These are phyloP conservation scores for Ceratosolen fusciceps DNA, from an alignment of 1,140 invertebrate genomes.

Conservation along the genomic window DNA sequence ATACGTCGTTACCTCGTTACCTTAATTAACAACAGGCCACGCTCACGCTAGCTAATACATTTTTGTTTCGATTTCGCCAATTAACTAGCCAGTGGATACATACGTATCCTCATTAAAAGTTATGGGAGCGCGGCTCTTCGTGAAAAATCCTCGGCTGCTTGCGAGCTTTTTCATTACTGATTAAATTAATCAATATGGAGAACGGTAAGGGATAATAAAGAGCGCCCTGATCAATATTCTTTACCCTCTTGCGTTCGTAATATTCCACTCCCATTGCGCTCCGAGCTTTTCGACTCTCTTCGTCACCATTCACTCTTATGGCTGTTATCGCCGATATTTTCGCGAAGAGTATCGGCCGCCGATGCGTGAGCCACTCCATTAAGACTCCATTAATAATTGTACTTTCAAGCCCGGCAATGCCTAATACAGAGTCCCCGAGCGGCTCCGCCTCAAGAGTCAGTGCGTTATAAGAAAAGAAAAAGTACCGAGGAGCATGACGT, in stretches of 20 bases:
- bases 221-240: neutral
- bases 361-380: neutral
- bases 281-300: neutral
- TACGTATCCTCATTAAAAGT: neutral
- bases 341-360: neutral
- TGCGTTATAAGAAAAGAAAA: no score
- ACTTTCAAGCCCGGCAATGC: neutral
- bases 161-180: neutral
- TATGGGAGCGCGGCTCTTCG: neutral
- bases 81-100: neutral
- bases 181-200: slow-evolving; percentile 6
- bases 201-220: neutral
- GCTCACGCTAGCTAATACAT: neutral
- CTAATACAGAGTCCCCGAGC: no score
- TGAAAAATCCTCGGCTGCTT: neutral
- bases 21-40: neutral
- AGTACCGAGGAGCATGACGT: neutral
- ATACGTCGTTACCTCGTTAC: no score
- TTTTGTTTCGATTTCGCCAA: neutral
- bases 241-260: neutral
- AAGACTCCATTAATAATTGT: neutral
- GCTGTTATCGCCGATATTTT: neutral
- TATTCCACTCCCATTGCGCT: neutral
- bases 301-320: neutral
- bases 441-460: no score